Base-by-base conservation (phyloP, 2,113 vertebrate species). In the Xiphophorus maculatus region DNA sequence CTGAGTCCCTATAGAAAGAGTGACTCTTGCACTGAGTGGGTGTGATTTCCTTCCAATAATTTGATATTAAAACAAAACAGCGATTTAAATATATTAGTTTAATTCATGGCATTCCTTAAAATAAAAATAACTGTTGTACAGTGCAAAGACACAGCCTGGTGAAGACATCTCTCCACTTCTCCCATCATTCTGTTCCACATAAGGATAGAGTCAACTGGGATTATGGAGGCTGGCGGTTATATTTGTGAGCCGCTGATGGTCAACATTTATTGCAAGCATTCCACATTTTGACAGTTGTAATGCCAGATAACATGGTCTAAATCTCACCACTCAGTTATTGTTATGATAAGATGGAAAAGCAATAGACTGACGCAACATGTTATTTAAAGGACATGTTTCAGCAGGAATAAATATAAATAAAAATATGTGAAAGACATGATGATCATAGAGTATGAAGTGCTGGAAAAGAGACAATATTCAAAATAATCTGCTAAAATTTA, bases 201-300 rank as follows among this genome's bases (percentile, higher is more conserved):
- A 62, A 58, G 13, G 35, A 81, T 29, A 4, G 30, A 60, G 74
- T 66, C 62, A 58, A 29, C 69, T 62, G 9, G 30, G 61, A 73
- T 80, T 81, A 63, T 30, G 29, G 17, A 63, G 17, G 28, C 66
- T 76, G 60, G 68, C 42, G 37, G 11, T 27, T 67, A 61, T 62
- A 42, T 67, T 30, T 69, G 29, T 73, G 48, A 63, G 32, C 19
- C 22, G 33, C 64, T 42, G 13, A 51, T 44, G 11, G 15, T 8
- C 14, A 62, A 29, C 60, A 62, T 40, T 54, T 69, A 76, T 10
- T 27, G 10, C 15, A 29, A 63, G 42, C 2, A n/a, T 29, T 9
- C 29, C 14, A 37, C 37, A 9, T 25, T 67, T 66, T 75, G 44
- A 48, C 15, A 48, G 44, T 48, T 15, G 4, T 19, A 6, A 48